Evolutionary conservation across 37 sponge, comb jelly and placozoan species (phyloP).

Genomic region (Aphrocallistes beatrix): DNA sequence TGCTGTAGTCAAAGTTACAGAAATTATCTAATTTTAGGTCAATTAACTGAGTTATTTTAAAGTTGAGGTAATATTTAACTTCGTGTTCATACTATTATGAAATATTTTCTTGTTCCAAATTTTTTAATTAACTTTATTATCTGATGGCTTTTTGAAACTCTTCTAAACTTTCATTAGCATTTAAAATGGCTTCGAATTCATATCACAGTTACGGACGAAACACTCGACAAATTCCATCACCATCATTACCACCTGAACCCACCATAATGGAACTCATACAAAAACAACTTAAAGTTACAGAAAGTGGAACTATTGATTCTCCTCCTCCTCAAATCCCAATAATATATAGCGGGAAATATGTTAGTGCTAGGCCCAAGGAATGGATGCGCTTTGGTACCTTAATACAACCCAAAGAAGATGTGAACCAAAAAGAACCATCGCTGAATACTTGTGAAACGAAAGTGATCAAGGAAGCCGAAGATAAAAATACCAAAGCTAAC

Average conservation of each 20-base stretch:
- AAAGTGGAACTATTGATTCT: neutral
- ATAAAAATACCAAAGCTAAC: neutral
- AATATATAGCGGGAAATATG: neutral
- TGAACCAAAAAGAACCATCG: neutral
- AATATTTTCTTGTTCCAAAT: neutral
- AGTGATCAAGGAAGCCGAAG: neutral
- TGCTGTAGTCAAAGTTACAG: neutral
- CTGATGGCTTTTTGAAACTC: neutral
- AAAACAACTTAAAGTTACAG: neutral
- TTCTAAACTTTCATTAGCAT: neutral
- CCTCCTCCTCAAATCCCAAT: neutral
- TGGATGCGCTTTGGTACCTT: neutral
- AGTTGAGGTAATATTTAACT: neutral
- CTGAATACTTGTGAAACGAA: neutral
- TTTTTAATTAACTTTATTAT: neutral
- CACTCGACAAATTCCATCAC: neutral
- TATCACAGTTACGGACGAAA: no score
- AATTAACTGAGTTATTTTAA: neutral
- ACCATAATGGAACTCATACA: neutral
- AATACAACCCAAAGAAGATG: neutral
- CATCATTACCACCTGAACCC: neutral
- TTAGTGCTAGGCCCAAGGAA: neutral
- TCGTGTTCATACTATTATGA: neutral
- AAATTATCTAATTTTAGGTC: neutral
- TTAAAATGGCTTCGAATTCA: neutral